These are phyloP conservation scores for Eilema sororculum DNA, from an alignment of 2,888 invertebrate genomes.

Conservation along the genomic window DNA sequence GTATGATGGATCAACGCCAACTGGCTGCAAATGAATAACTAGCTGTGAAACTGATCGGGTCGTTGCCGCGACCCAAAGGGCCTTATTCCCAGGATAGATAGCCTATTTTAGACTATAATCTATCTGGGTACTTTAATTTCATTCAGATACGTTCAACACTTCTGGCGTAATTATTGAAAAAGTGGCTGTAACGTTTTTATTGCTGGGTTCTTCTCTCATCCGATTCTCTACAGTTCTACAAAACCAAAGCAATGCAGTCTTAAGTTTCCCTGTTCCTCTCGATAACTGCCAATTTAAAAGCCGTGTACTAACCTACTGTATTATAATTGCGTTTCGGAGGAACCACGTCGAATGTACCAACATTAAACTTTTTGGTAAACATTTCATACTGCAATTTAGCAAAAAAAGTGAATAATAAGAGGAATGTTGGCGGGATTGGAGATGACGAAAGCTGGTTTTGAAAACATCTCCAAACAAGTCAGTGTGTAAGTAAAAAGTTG, in stretches of 20 bases:
- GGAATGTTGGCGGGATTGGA: conserved; percentile 1
- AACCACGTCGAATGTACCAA: neutral
- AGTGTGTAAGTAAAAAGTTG: conserved; percentile 4
- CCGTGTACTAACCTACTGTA: neutral
- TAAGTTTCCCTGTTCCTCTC: neutral
- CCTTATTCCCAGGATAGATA: neutral
- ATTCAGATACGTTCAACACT: neutral
- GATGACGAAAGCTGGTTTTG: conserved; percentile 6
- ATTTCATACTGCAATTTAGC: neutral
- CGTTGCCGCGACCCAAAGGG: neutral
- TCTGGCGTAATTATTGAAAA: no score
- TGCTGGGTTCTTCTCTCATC: no score
- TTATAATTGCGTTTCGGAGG: neutral
- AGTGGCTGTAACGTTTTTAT: no score
- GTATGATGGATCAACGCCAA: neutral
- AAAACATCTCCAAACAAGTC: neutral
- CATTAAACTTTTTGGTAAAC: neutral
- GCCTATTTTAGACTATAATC: neutral
- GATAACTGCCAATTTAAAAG: neutral
- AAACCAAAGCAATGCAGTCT: neutral
- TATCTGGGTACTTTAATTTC: neutral
- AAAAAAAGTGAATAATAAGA: neutral
- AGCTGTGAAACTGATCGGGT: neutral
- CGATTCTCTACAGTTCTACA: no score
- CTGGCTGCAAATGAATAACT: neutral